Evolutionary conservation across 2,113 vertebrate genomes (phyloP), one percentile per base, ranked within the genome.

Genomic region (Speoplatyrhinus poulsoni): DNA sequence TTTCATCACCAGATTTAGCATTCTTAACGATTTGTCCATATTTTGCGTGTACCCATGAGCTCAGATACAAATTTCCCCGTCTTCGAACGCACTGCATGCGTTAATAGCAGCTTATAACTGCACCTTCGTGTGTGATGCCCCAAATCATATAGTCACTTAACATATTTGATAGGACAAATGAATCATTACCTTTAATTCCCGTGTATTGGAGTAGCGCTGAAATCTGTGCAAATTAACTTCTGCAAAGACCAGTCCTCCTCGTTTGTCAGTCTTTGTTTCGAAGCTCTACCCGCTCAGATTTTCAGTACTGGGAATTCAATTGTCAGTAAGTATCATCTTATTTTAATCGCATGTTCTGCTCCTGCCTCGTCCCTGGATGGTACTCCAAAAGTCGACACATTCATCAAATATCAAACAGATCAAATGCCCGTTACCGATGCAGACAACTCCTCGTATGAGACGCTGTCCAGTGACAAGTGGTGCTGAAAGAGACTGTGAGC

Each of bases 401-500:
- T 50, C 17, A 77, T 17, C 71, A 70, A 36, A 84, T 72, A 65
- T 74, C 49, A 50, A 11, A 73, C 68, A 9, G 70, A 63, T 70
- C 4, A 41, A 41, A 41, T n/a, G 71, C 26, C 73, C 36, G 50
- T 32, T 54, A 10, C 57, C 41, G 16, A 16, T 19, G 26, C 12
- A 12, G 41, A 47, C 50, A 58, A 61, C 58, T 81, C 67, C 60
- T 71, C 76, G 6, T 72, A 70, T 77, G 75, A 65, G 80, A 19
- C 71, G 80, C 86, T 91, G 87, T 90, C 89, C 88, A 84, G 75
- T 4, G 71, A 76, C 75, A 70, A 74, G 81, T 69, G 88, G 85
- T 86, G 85, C 89, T 90, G 87, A 89, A 89, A 68, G 71, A 72
- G 62, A 71, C 68, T 80, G 79, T 65, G 62, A 69, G 72, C 67